These are phyloP conservation scores for Ceramica pisi DNA, from an alignment of 2,888 invertebrate species.

Conservation along the genomic window DNA sequence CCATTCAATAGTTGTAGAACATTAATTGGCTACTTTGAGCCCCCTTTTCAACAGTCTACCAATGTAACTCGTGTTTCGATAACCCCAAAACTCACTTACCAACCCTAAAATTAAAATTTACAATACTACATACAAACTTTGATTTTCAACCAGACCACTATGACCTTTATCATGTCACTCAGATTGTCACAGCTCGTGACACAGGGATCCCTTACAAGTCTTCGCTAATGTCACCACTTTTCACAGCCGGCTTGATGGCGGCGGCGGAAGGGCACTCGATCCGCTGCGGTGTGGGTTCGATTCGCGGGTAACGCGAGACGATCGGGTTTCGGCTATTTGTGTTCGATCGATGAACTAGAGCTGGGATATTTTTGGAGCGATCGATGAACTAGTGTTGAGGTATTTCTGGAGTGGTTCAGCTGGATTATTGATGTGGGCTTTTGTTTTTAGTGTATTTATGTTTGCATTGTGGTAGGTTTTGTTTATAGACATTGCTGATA, in stretches of 20 bases:
- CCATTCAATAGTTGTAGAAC: no score
- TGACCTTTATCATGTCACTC: background rate
- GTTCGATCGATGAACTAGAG: conserved; percentile 58
- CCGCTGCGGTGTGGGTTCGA: conserved; percentile 71
- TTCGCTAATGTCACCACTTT: conserved; percentile 44
- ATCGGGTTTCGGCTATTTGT: conserved; percentile 67
- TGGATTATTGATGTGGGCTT: conserved; percentile 7
- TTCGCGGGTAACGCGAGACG: conserved; percentile 70
- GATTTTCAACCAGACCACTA: background rate
- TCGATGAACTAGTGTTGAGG: conserved; percentile 55
- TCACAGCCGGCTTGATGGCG: conserved; percentile 58
- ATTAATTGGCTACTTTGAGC: background rate
- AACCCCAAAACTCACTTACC: no score
- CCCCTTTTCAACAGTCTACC: no score
- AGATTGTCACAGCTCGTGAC: conserved; percentile 23
- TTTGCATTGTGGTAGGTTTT: conserved; percentile 3
- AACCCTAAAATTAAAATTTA: background rate
- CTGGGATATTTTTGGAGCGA: conserved; percentile 61
- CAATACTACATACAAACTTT: background rate
- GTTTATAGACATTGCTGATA: no score
- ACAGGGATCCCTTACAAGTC: conserved; percentile 40
- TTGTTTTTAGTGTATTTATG: background rate
- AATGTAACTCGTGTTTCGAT: no score
- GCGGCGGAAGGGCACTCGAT: conserved; percentile 60
- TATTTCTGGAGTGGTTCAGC: conserved; percentile 57